These are phyloP conservation scores for Pyxicephalus adspersus DNA, from an alignment of 2,113 vertebrate species.

Conservation along the genomic window DNA sequence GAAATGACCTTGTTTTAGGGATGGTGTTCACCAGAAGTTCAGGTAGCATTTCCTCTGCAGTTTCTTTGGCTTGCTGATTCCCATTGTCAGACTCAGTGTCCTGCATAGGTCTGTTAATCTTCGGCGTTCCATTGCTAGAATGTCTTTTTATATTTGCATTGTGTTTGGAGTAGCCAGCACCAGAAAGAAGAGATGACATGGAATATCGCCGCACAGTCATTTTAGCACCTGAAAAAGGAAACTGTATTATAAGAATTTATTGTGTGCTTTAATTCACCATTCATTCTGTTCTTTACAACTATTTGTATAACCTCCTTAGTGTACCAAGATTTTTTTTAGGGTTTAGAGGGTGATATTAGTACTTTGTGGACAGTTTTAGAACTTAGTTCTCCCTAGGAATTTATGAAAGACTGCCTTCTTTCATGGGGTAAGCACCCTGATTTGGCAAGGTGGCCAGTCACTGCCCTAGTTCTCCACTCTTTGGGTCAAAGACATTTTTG, in stretches of 20 bases:
- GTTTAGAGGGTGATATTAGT: too few relatives aligned
- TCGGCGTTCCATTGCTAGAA: not conserved
- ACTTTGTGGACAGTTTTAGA: too few relatives aligned
- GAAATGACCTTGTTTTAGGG: constrained; percentile 70
- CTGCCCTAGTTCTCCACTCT: too few relatives aligned
- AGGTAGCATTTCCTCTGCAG: not conserved
- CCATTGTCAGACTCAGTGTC: constrained; percentile 39
- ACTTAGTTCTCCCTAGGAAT: too few relatives aligned
- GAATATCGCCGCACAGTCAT: constrained; percentile 94
- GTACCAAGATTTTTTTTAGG: too few relatives aligned
- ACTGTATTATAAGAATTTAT: not conserved
- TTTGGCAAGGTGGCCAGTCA: too few relatives aligned
- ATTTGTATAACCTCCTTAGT: too few relatives aligned
- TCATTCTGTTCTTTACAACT: too few relatives aligned
- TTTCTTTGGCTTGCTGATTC: constrained; percentile 52
- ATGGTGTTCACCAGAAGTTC: constrained; percentile 18
- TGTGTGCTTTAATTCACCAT: too few relatives aligned
- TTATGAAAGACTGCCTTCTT: too few relatives aligned
- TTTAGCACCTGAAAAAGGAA: constrained; percentile 69
- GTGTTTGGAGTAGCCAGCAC: constrained; percentile 57
- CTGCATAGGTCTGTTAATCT: not conserved
- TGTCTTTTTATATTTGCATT: constrained; percentile 56
- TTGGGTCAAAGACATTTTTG: too few relatives aligned
- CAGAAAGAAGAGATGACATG: constrained; percentile 63
- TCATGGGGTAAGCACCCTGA: too few relatives aligned